Conservation (phyloP, 2,113 vertebrate genomes). For the Trinectes maculatus region DNA sequence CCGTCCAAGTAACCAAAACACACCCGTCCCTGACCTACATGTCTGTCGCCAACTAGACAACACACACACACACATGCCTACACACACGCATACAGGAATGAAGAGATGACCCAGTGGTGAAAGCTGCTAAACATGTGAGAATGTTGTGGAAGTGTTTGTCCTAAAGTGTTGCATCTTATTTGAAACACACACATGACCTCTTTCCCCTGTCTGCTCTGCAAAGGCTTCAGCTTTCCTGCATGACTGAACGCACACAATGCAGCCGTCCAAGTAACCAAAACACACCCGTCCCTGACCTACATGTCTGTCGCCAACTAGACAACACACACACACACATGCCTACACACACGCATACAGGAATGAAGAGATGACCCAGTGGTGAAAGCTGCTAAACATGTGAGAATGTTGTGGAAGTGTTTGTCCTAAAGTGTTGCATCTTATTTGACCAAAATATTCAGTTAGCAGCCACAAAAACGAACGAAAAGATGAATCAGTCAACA, state of each 20-base stretch:
- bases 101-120: neutral
- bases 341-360: neutral
- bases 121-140: neutral
- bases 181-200: constrained; percentile 46
- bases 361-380: neutral
- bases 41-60: constrained; percentile 34
- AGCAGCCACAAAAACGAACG: no score
- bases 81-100: neutral
- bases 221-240: constrained; percentile 55
- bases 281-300: constrained; percentile 47
- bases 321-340: constrained; percentile 21
- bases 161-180: no score
- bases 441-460: no score
- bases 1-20: constrained; percentile 38
- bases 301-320: constrained; percentile 44
- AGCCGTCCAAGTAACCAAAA: constrained; percentile 32
- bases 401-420: no score
- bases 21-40: constrained; percentile 49
- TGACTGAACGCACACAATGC: constrained; percentile 65
- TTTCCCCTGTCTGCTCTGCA: constrained; percentile 31
- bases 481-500: no score
- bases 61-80: constrained; percentile 24
- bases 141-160: no score
- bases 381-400: neutral
- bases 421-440: no score